A percentile compares a stretch with the other conserved stretches of the same genome.
Conservation (phyloP, 2,113 vertebrate genomes). For the Tenebrosternarchus preto region DNA sequence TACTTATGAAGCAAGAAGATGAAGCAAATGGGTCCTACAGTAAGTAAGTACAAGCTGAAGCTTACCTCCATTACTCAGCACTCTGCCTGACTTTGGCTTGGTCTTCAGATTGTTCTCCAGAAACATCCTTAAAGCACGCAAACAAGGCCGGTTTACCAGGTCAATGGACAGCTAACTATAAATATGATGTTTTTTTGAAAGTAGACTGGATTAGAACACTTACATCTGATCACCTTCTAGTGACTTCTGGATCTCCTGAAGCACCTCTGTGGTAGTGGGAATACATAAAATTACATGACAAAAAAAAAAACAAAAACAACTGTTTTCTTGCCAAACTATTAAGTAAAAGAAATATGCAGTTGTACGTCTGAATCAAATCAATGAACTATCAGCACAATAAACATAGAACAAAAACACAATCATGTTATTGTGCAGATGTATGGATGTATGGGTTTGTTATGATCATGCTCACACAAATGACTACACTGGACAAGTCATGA, state of each 20-base stretch:
- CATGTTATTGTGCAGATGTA: slow-evolving; percentile 12
- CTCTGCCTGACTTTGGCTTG: slow-evolving; percentile 54
- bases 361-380: too few relatives aligned
- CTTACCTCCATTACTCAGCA: slow-evolving; percentile 62
- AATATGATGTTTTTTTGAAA: neutral
- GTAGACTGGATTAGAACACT: slow-evolving; percentile 63
- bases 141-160: neutral
- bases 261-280: slow-evolving; percentile 79
- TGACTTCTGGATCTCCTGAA: slow-evolving; percentile 95
- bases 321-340: neutral
- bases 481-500: slow-evolving; percentile 29
- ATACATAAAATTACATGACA: slow-evolving; percentile 16
- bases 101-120: slow-evolving; percentile 73
- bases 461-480: slow-evolving; percentile 39
- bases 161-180: neutral
- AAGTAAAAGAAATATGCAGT: too few relatives aligned
- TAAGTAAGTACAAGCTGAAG: neutral
- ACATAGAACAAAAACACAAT: neutral
- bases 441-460: slow-evolving; percentile 28
- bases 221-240: slow-evolving; percentile 87
- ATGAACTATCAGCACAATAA: neutral
- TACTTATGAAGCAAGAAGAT: too few relatives aligned
- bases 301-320: neutral
- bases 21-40: too few relatives aligned
- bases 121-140: slow-evolving; percentile 63